phyloP scores from a whole-genome alignment of 2,797 vertebrate species.

The Philypnodon macrostomus region DNA sequence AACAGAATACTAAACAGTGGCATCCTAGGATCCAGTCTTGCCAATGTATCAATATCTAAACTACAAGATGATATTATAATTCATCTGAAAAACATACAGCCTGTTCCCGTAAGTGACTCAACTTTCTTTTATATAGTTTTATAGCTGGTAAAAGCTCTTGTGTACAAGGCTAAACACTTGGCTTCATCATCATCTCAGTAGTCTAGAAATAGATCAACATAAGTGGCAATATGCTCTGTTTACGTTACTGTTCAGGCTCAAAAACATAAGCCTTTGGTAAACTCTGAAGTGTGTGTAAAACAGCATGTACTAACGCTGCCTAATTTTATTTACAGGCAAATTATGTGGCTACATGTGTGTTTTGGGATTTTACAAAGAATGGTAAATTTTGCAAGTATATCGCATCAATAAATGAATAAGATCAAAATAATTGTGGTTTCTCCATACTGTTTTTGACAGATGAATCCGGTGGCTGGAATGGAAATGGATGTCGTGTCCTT shows the following conservation, averaged over 20 bases:
- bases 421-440: background rate
- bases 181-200: background rate
- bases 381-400: slow-evolving; percentile 68
- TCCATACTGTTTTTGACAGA: slow-evolving; percentile 36
- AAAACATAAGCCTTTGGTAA: slow-evolving; percentile 3
- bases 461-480: slow-evolving; percentile 85
- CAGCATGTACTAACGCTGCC: slow-evolving; percentile 9
- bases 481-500: slow-evolving; percentile 78
- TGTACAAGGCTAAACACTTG: background rate
- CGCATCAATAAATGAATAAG: slow-evolving; percentile 30
- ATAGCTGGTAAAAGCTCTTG: background rate
- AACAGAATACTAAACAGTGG: slow-evolving; percentile 80
- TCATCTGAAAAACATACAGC: slow-evolving; percentile 74
- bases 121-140: background rate
- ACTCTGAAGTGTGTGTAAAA: background rate
- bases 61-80: slow-evolving; percentile 81
- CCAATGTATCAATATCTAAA: slow-evolving; percentile 84
- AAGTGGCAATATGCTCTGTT: background rate
- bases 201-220: background rate
- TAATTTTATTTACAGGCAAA: slow-evolving; percentile 69
- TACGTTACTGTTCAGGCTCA: background rate
- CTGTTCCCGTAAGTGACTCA: slow-evolving; percentile 65
- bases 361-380: slow-evolving; percentile 86
- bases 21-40: slow-evolving; percentile 87
- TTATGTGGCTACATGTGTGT: slow-evolving; percentile 79